Base-by-base conservation (phyloP, 2,113 vertebrate genomes). In the Nothoprocta pentlandii region DNA sequence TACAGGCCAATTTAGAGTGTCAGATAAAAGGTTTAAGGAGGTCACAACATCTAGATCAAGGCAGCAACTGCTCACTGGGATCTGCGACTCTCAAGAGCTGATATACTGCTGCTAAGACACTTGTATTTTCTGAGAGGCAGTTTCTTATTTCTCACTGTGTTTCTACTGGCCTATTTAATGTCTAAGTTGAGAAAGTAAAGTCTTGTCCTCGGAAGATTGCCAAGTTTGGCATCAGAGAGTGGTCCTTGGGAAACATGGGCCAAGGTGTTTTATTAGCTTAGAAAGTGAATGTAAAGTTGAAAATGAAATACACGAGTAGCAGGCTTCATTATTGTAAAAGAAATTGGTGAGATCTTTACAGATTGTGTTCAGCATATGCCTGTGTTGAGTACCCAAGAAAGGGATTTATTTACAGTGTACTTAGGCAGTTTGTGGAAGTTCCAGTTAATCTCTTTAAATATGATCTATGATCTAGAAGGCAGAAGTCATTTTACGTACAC, bases 381-480 rank as follows among this genome's bases (percentile, higher is more conserved):
- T 87, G 32, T 74, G 25, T 2, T 80, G n/a, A 81, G 19, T 20
- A 89, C 2, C 6, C 32, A 80, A 84, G 34, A 78, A 81, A 82
- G 5, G 28, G 44, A 76, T 87, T 94, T 92, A 75, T 76, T 89
- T 92, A 58, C 42, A 67, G 13, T 30, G 14, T 74, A 80, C 85
- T 77, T 66, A 77, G 26, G 64, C 3, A 63, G 16, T 74, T 93
- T 91, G 70, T 82, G 21, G n/a, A 80, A 70, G 11, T 75, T 92
- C 46, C 67, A 83, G 78, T 83, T 86, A 93, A 92, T 56, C 42
- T 90, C n/a, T 92, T 71, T 88, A 83, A 86, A 49, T 70, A 6
- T 46, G 23, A 88, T 78, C 34, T 42, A 16, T 39, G 56, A 26
- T 51, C 71, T 46, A 75, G 61, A 88, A 71, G 51, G 58, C 25